A percentile compares a stretch with the other conserved stretches of the same genome.
These are phyloP conservation scores for Harpegnathos saltator DNA, from an alignment of 1,140 invertebrate genomes.

Conservation along the genomic window DNA sequence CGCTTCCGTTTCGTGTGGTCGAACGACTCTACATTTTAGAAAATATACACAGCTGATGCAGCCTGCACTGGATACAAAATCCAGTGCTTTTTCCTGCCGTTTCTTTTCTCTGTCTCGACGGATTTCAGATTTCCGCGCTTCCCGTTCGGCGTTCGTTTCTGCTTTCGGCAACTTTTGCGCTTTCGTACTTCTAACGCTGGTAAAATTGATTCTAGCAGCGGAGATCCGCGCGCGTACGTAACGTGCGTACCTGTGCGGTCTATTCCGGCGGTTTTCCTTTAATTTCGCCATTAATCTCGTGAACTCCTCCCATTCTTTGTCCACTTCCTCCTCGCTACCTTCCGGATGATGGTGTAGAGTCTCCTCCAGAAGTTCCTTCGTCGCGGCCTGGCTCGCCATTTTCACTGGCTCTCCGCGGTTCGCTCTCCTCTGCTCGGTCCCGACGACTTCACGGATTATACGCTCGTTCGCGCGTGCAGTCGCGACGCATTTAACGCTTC, in stretches of 20 bases:
- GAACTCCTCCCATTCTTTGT: slow-evolving; percentile 88
- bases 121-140: no score
- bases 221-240: neutral
- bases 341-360: slow-evolving; percentile 82
- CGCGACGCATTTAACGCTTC: slow-evolving; percentile 28
- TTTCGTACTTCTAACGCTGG: neutral
- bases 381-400: slow-evolving; percentile 79
- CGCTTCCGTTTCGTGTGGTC: no score
- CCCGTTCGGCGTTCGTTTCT: neutral
- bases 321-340: slow-evolving; percentile 85
- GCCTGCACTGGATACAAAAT: no score
- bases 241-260: slow-evolving; percentile 79
- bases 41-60: no score
- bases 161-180: neutral
- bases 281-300: slow-evolving; percentile 87
- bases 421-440: neutral
- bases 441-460: slow-evolving; percentile 18
- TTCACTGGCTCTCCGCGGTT: no score
- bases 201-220: neutral
- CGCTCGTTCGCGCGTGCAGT: neutral
- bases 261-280: slow-evolving; percentile 84
- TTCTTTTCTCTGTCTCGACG: no score
- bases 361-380: slow-evolving; percentile 85
- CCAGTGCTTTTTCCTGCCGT: no score
- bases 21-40: no score